These are phyloP conservation scores for Lasioglossum morio DNA, from an alignment of 2,888 invertebrate genomes.

Conservation along the genomic window DNA sequence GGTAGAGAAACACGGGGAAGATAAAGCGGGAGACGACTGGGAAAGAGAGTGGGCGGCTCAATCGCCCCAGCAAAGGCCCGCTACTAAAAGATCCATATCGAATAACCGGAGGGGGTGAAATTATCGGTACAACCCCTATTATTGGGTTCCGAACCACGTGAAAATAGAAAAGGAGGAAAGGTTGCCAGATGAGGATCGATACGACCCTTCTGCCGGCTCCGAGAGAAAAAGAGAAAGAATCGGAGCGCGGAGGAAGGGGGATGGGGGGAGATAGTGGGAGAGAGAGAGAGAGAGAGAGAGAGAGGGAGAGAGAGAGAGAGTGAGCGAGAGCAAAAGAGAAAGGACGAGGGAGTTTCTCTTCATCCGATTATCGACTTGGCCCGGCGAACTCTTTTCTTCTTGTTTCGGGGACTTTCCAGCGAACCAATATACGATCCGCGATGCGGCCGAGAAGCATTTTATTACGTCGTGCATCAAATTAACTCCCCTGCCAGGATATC, in stretches of 20 bases:
- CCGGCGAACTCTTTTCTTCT: slow-evolving; percentile 64
- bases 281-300: slow-evolving; percentile 19
- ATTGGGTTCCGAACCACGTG: slow-evolving; percentile 76
- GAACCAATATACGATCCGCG: slow-evolving; percentile 53
- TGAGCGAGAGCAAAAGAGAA: neutral
- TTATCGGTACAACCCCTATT: slow-evolving; percentile 80
- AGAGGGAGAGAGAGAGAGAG: slow-evolving; percentile 21
- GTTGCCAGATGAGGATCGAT: slow-evolving; percentile 70
- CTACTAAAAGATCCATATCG: slow-evolving; percentile 79
- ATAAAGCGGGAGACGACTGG: slow-evolving; percentile 29
- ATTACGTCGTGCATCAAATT: slow-evolving; percentile 59
- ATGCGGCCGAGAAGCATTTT: slow-evolving; percentile 56
- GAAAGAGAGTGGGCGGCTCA: slow-evolving; percentile 65
- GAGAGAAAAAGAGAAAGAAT: neutral
- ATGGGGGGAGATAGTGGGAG: neutral
- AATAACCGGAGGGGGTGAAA: slow-evolving; percentile 77
- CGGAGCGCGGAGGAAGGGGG: no score
- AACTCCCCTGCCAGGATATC: slow-evolving; percentile 47
- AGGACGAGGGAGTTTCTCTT: slow-evolving; percentile 61
- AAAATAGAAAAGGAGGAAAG: slow-evolving; percentile 71
- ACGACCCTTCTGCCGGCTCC: slow-evolving; percentile 39
- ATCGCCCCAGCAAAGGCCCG: slow-evolving; percentile 78
- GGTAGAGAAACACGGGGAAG: slow-evolving; percentile 43
- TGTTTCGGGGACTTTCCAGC: slow-evolving; percentile 60
- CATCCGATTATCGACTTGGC: slow-evolving; percentile 71